Evolutionary conservation across 2,113 vertebrate genomes (phyloP).

Genomic region (Dryoscopus gambensis): DNA sequence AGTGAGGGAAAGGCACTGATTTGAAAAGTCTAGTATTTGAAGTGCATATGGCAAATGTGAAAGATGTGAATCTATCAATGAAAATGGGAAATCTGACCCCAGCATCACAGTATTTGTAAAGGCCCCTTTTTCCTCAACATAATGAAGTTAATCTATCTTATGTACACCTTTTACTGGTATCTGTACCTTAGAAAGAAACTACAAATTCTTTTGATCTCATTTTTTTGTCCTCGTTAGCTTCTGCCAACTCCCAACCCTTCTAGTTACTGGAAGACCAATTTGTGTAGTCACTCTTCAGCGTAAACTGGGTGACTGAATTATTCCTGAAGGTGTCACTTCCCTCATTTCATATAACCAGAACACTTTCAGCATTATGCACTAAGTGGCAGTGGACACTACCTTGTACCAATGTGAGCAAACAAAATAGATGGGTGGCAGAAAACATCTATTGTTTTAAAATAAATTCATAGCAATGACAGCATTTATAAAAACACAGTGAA

Average conservation of each 20-base stretch:
- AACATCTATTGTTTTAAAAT: not conserved
- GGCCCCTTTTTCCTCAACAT: not conserved
- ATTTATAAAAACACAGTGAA: not conserved
- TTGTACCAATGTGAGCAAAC: not conserved
- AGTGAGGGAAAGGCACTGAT: not conserved
- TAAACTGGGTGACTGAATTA: not conserved
- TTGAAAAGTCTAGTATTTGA: not conserved
- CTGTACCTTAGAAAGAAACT: not conserved
- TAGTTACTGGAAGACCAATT: not conserved
- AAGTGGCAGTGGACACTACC: not conserved
- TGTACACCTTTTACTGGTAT: not conserved
- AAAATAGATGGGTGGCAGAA: not conserved
- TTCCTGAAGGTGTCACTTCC: not conserved
- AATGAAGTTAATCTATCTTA: not conserved
- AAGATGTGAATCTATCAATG: not conserved
- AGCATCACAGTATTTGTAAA: not conserved
- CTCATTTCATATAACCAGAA: not conserved
- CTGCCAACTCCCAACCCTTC: not conserved
- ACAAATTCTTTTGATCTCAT: not conserved
- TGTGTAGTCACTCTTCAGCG: not conserved
- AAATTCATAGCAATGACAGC: not conserved
- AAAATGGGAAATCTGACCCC: not conserved
- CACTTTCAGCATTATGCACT: not conserved
- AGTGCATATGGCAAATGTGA: accelerated
- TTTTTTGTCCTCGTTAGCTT: not conserved